These are phyloP conservation scores for Odontomyia ornata DNA, from an alignment of 2,888 invertebrate species.

Conservation along the genomic window DNA sequence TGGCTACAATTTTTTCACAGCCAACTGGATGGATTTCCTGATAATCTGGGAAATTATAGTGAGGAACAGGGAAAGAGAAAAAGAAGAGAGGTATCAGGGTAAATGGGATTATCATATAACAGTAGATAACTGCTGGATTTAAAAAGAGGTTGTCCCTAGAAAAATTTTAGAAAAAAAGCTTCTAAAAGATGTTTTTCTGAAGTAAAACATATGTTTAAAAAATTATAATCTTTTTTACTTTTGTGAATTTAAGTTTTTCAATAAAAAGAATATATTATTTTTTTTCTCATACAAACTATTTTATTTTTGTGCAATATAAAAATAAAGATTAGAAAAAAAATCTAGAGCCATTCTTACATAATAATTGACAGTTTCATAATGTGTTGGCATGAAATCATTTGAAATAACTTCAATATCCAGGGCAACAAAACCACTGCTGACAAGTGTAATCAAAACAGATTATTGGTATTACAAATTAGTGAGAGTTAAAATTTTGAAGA, in stretches of 20 bases:
- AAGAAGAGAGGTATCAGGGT: neutral
- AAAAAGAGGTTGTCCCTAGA: neutral
- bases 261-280: neutral
- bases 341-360: neutral
- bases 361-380: neutral
- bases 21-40: neutral
- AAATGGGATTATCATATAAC: neutral
- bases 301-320: neutral
- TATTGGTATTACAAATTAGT: too few species aligned
- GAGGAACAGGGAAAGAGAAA: neutral
- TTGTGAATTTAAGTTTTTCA: neutral
- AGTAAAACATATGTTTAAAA: neutral
- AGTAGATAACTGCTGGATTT: neutral
- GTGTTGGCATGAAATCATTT: too few species aligned
- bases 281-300: neutral
- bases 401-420: too few species aligned
- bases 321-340: neutral
- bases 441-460: neutral
- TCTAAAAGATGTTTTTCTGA: neutral
- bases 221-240: neutral
- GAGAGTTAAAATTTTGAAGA: too few species aligned
- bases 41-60: too few species aligned
- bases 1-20: neutral
- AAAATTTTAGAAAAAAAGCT: neutral
- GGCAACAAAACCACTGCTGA: neutral